Conservation (phyloP, 2,113 vertebrate genomes). For the Dissostichus mawsoni region DNA sequence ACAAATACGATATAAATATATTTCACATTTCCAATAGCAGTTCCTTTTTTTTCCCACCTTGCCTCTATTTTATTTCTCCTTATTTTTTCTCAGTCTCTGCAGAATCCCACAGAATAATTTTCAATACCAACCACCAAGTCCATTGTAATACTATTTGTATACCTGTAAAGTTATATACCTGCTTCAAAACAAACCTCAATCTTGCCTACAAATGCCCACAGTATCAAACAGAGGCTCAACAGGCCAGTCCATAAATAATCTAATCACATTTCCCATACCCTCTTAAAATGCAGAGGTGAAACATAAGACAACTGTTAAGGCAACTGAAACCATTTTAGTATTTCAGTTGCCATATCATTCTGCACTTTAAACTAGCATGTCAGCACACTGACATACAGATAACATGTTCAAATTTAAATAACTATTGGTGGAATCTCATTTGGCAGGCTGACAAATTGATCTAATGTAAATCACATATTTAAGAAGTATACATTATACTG, state of each 20-base stretch:
- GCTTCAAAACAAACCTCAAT: constrained; percentile 4
- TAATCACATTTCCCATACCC: background rate
- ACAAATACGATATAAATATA: background rate
- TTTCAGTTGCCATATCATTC: too few relatives aligned
- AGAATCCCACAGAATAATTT: background rate
- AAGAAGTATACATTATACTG: too few relatives aligned
- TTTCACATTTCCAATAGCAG: too few relatives aligned
- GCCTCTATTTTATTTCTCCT: background rate
- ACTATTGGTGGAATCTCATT: constrained; percentile 5
- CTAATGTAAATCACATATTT: background rate
- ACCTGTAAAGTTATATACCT: background rate
- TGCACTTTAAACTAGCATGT: too few relatives aligned
- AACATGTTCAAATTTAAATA: constrained; percentile 35
- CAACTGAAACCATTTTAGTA: background rate
- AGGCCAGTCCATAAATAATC: background rate
- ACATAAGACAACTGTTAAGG: background rate
- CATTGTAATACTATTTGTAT: background rate
- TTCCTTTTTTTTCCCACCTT: background rate
- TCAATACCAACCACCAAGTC: background rate
- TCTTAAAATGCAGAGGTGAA: background rate
- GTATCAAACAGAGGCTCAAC: background rate
- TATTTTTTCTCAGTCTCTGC: background rate
- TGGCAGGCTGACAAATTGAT: background rate
- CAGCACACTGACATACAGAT: constrained; percentile 34
- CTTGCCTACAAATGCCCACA: constrained; percentile 1